Evolutionary conservation across 2,888 invertebrate genomes (phyloP).

Genomic region (Drosophila kuntzei): DNA sequence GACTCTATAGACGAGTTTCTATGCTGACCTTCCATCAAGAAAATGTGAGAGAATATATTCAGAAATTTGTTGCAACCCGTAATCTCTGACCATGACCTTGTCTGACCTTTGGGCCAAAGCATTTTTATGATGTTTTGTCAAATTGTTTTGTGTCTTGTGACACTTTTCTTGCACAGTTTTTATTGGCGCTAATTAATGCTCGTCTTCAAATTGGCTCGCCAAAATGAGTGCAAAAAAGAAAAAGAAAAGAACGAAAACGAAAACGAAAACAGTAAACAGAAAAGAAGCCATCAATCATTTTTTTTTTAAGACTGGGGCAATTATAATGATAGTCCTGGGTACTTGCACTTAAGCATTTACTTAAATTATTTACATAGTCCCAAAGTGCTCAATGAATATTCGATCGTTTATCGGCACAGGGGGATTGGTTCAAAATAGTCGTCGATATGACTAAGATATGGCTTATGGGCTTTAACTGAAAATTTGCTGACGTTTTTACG

Average conservation of each 20-base stretch:
- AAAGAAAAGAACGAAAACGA: constrained; percentile 9
- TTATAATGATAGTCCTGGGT: constrained; percentile 61
- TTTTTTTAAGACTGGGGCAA: constrained; percentile 47
- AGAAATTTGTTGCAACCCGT: constrained; percentile 18
- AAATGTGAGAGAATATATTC: neutral
- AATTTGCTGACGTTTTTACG: neutral
- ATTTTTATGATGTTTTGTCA: constrained; percentile 24
- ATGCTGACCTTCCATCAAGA: constrained; percentile 23
- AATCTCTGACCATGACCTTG: constrained; percentile 66
- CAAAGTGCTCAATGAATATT: constrained; percentile 43
- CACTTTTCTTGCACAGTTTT: constrained; percentile 63
- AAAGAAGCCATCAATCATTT: constrained; percentile 64
- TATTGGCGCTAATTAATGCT: constrained; percentile 73
- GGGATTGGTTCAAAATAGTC: constrained; percentile 12
- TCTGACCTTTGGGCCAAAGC: constrained; percentile 56
- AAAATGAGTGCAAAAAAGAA: constrained; percentile 11
- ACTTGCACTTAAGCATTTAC: constrained; percentile 51
- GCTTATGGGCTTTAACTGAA: constrained; percentile 6
- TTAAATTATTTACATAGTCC: constrained; percentile 58
- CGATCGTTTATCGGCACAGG: constrained; percentile 41
- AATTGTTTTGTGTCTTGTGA: constrained; percentile 52
- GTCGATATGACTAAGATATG: constrained; percentile 40
- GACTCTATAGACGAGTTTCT: constrained; percentile 1
- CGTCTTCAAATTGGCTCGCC: constrained; percentile 31
- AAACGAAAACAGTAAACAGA: constrained; percentile 13